These are phyloP conservation scores for Pangasianodon hypophthalmus DNA, from an alignment of 2,113 vertebrate species.

Conservation along the genomic window DNA sequence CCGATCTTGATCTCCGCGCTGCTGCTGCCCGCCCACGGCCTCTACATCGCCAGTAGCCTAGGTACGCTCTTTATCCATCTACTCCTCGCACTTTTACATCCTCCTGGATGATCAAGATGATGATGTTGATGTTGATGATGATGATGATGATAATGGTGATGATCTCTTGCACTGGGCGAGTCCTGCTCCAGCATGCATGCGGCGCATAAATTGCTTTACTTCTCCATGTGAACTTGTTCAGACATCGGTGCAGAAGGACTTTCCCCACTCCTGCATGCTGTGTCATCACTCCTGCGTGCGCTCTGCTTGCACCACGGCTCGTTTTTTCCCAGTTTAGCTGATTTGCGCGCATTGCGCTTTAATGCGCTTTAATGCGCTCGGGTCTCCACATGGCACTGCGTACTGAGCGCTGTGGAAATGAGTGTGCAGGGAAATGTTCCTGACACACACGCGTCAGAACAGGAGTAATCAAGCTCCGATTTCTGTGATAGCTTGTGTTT, in stretches of 20 bases:
- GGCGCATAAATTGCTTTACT: constrained; percentile 2
- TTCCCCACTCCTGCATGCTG: constrained; percentile 49
- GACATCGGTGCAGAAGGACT: constrained; percentile 25
- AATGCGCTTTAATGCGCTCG: constrained; percentile 10
- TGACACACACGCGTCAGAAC: not conserved
- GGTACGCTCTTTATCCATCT: constrained; percentile 70
- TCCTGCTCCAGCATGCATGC: constrained; percentile 8
- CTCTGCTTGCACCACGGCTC: not conserved
- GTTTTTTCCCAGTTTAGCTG: not conserved
- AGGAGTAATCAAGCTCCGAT: not conserved
- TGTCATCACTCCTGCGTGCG: constrained; percentile 45
- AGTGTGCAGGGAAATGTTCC: not conserved
- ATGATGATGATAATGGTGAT: not conserved
- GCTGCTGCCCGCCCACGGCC: constrained; percentile 80
- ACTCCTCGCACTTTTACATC: constrained; percentile 52
- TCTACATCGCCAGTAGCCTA: constrained; percentile 82
- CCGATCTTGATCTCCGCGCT: constrained; percentile 76
- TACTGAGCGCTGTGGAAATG: not conserved
- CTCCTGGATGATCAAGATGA: not conserved
- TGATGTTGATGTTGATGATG: not conserved
- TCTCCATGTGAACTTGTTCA: constrained; percentile 40
- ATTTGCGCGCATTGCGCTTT: constrained; percentile 26
- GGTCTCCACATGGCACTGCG: constrained; percentile 28
- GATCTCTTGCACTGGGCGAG: not conserved
- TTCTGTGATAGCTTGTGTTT: not conserved